Percentiles rank a stretch among this genome's conserved stretches.
Conservation (phyloP, 2,113 vertebrate species). For the Corynorhinus townsendii region DNA sequence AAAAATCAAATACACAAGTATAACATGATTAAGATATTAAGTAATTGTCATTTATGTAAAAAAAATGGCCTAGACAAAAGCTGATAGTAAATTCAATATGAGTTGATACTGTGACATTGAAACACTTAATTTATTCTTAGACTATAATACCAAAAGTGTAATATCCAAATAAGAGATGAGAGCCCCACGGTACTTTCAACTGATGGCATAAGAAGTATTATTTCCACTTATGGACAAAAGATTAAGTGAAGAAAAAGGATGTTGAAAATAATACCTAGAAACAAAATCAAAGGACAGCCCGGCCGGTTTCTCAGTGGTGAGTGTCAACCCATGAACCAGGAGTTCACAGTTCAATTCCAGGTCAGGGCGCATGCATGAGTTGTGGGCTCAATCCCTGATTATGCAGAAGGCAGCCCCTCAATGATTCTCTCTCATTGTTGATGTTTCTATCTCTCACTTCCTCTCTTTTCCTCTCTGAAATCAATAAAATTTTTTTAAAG, state of each 20-base stretch:
- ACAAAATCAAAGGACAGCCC: neutral
- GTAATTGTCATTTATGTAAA: slow-evolving; percentile 37
- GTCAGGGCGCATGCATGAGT: too few relatives aligned
- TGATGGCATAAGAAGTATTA: neutral
- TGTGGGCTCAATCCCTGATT: too few relatives aligned
- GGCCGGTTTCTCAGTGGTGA: too few relatives aligned
- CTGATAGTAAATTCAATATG: slow-evolving; percentile 11
- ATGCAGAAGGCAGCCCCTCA: too few relatives aligned
- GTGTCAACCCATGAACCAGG: too few relatives aligned
- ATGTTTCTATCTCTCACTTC: too few relatives aligned
- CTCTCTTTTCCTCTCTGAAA: too few relatives aligned
- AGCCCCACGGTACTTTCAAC: neutral
- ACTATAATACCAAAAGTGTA: neutral
- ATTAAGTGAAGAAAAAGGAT: neutral
- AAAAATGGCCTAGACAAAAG: neutral
- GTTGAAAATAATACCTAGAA: neutral
- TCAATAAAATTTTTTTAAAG: too few relatives aligned
- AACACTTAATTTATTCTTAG: slow-evolving; percentile 4
- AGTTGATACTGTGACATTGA: slow-evolving; percentile 22
- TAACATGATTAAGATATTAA: slow-evolving; percentile 64
- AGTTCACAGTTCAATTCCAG: too few relatives aligned
- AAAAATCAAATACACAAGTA: slow-evolving; percentile 42
- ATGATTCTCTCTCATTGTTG: too few relatives aligned
- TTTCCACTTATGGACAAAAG: neutral
- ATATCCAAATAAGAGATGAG: neutral